A percentile compares a stretch with the other conserved stretches of the same genome.
phyloP scores from a whole-genome alignment of 1,140 invertebrate genomes.

The Nephila pilipes region DNA sequence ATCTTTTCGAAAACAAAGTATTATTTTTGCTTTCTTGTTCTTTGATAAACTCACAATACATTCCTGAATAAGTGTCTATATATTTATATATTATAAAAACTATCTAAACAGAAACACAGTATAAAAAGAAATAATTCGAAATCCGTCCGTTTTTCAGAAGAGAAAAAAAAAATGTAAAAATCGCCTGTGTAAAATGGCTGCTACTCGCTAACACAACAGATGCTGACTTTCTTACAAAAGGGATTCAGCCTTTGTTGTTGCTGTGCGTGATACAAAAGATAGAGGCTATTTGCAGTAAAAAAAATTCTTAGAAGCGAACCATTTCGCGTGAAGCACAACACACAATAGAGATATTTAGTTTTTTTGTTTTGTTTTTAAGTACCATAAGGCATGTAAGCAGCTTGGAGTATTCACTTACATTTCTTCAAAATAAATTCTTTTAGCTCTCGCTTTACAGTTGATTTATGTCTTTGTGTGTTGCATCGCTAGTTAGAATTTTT shows the following conservation, averaged over 20 bases:
- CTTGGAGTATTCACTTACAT: background rate
- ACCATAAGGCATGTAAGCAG: background rate
- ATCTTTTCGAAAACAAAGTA: constrained; percentile 34
- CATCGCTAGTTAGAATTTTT: no score
- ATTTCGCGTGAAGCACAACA: no score
- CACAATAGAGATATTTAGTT: background rate
- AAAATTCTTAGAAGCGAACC: background rate
- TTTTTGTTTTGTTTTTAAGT: background rate
- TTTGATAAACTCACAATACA: constrained; percentile 46
- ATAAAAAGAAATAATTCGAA: constrained; percentile 29
- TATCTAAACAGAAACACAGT: constrained; percentile 12
- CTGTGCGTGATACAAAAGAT: constrained; percentile 15
- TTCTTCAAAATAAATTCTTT: background rate
- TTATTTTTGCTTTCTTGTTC: constrained; percentile 26
- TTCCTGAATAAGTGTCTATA: background rate
- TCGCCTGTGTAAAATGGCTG: constrained; percentile 1
- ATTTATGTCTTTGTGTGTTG: no score
- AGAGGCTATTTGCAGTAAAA: background rate
- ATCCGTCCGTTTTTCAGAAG: background rate
- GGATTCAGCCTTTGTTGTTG: background rate
- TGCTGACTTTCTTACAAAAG: constrained; percentile 26
- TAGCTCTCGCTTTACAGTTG: no score
- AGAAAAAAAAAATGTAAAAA: background rate
- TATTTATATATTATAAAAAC: constrained; percentile 46
- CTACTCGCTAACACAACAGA: constrained; percentile 17